Evolutionary conservation across 37 sponge, comb jelly and placozoan species (phyloP).

Genomic region (Chondrosia reniformis): DNA sequence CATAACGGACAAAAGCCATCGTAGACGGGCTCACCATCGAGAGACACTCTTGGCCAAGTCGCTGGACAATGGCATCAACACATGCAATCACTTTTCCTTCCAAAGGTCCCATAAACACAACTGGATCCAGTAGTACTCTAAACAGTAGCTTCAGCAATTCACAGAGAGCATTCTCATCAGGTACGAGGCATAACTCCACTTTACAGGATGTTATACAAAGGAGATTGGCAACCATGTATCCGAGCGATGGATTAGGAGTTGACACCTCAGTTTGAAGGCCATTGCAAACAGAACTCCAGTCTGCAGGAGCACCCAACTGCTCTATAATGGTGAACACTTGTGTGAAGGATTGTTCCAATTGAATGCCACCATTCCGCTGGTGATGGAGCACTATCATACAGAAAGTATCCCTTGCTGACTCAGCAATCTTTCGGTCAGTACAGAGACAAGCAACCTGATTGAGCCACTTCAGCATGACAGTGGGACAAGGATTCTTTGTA

Average conservation of each 20-base stretch:
- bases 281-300: too few relatives aligned
- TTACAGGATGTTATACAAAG: too few relatives aligned
- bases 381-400: background rate
- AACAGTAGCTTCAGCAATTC: background rate
- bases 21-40: background rate
- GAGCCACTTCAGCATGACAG: conserved; percentile 5
- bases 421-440: background rate
- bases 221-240: too few relatives aligned
- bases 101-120: background rate
- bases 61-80: background rate
- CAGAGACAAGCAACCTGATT: background rate
- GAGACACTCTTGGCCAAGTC: background rate
- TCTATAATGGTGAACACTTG: too few relatives aligned
- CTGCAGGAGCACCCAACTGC: too few relatives aligned
- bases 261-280: too few relatives aligned
- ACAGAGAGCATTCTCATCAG: too few relatives aligned
- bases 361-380: too few relatives aligned
- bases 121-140: background rate
- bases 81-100: background rate
- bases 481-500: background rate
- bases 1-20: background rate
- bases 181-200: too few relatives aligned
- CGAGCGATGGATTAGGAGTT: too few relatives aligned
- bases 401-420: background rate
- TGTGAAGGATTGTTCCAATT: too few relatives aligned